Evolutionary conservation across 1,140 invertebrate genomes (phyloP).

Genomic region (Leptinotarsa lineolata): DNA sequence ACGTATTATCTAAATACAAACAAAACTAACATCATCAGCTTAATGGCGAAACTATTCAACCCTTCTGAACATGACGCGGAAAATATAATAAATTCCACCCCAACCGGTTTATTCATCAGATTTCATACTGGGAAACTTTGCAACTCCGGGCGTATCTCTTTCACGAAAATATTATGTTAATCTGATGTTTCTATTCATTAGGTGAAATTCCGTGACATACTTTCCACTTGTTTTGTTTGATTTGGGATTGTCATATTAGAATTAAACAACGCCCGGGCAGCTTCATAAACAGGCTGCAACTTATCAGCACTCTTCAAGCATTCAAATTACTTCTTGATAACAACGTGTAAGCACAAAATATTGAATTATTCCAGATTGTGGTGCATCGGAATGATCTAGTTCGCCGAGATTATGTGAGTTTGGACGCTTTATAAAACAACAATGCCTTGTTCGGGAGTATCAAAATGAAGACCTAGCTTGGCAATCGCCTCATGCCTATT

Average conservation of each 20-base stretch:
- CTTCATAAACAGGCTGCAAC: not conserved
- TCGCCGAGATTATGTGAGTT: no score
- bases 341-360: no score
- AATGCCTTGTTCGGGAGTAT: no score
- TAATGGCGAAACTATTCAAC: not conserved
- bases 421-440: no score
- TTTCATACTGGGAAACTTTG: not conserved
- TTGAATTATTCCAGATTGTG: no score
- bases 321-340: not conserved
- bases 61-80: not conserved
- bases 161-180: not conserved
- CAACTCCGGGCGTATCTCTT: not conserved
- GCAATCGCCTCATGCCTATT: no score
- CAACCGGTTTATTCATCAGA: not conserved
- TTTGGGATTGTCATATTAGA: not conserved
- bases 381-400: no score
- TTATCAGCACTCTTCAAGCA: not conserved
- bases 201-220: not conserved
- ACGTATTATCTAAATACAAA: no score
- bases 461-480: no score
- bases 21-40: no score
- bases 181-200: not conserved
- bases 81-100: not conserved
- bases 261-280: not conserved
- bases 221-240: constrained; percentile 1